These are phyloP conservation scores for Anguilla marmorata DNA, from an alignment of 2,797 vertebrate species.

Conservation along the genomic window DNA sequence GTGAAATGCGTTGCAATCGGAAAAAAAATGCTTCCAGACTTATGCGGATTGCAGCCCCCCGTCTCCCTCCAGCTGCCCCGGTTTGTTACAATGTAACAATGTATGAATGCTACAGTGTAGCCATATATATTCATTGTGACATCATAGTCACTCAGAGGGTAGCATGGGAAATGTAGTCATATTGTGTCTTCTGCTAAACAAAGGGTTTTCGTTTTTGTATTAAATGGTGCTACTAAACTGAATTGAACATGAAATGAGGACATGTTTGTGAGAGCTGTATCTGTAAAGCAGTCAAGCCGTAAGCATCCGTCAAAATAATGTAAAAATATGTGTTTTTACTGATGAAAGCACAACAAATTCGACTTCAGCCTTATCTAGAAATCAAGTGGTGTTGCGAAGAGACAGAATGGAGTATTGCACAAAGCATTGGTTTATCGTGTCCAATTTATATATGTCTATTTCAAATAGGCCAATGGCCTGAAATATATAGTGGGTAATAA, in stretches of 20 bases:
- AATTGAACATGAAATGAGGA: background rate
- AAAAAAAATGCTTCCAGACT: constrained; percentile 41
- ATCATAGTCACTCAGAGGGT: constrained; percentile 57
- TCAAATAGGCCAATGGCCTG: background rate
- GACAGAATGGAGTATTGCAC: background rate
- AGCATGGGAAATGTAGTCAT: constrained; percentile 64
- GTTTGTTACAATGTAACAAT: constrained; percentile 78
- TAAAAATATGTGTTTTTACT: background rate
- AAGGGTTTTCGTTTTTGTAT: background rate
- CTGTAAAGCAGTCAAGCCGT: background rate
- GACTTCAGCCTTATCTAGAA: background rate
- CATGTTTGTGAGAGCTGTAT: background rate
- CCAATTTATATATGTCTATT: background rate
- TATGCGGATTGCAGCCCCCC: constrained; percentile 56
- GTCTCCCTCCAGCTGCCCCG: constrained; percentile 63
- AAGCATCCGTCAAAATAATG: background rate
- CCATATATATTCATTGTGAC: constrained; percentile 73
- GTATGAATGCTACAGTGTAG: constrained; percentile 64
- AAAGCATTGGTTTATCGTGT: too few species aligned
- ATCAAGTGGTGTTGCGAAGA: background rate
- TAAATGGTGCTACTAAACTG: background rate
- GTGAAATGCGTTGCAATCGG: constrained; percentile 43
- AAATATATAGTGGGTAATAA: background rate
- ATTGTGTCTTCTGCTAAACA: background rate
- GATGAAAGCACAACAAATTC: background rate